Conservation (phyloP, 1,140 invertebrate species). For the Orius laevigatus region DNA sequence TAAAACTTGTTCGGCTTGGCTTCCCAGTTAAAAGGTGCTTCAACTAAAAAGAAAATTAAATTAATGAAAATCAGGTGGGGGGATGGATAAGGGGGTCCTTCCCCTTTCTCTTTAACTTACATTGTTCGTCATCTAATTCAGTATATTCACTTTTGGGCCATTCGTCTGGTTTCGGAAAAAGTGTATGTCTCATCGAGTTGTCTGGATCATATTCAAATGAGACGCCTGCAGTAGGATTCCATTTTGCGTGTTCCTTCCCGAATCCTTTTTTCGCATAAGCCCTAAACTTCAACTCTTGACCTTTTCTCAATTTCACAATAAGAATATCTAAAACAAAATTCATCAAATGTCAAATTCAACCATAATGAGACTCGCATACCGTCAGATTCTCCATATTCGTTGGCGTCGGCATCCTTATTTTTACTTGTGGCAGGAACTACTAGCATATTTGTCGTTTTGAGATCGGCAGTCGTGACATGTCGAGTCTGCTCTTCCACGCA, state of each 20-base stretch:
- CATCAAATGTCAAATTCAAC: background rate
- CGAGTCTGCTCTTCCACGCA: constrained; percentile 84
- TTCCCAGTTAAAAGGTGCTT: constrained; percentile 85
- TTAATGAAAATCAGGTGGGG: no score
- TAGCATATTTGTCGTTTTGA: constrained; percentile 77
- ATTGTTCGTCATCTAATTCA: constrained; percentile 81
- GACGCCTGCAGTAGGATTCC: constrained; percentile 97
- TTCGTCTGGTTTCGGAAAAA: constrained; percentile 94
- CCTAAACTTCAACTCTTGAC: constrained; percentile 88
- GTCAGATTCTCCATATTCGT: constrained; percentile 85
- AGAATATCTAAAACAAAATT: constrained; percentile 55
- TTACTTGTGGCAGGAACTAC: constrained; percentile 86
- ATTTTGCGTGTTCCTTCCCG: constrained; percentile 99
- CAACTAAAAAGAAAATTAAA: constrained; percentile 54
- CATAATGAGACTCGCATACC: constrained; percentile 28
- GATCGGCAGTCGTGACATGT: constrained; percentile 92
- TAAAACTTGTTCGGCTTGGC: constrained; percentile 95
- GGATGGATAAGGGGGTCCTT: no score
- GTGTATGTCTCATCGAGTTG: constrained; percentile 89
- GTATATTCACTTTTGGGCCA: constrained; percentile 98
- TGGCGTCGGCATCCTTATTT: constrained; percentile 75
- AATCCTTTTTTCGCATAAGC: constrained; percentile 86
- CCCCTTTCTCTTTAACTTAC: constrained; percentile 35
- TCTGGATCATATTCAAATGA: constrained; percentile 99
- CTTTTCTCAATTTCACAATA: constrained; percentile 94